These are phyloP conservation scores for Pipistrellus nathusii DNA, from an alignment of 2,797 vertebrate genomes.

Conservation along the genomic window DNA sequence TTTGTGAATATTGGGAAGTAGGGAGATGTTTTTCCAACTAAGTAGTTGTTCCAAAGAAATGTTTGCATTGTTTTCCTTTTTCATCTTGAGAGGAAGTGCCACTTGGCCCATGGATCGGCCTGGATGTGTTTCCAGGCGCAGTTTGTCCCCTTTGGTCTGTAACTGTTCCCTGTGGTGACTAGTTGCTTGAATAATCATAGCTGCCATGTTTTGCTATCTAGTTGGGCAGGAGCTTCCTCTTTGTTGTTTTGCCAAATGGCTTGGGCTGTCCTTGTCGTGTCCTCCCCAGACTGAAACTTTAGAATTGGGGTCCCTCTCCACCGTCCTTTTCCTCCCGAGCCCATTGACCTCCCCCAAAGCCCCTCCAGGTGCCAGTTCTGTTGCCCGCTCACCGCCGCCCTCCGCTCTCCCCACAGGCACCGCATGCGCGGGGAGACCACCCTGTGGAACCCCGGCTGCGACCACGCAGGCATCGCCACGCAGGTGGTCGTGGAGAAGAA, in stretches of 20 bases:
- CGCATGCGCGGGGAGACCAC: conserved; percentile 95
- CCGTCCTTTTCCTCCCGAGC: background rate
- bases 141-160: background rate
- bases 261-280: background rate
- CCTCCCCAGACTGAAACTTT: background rate
- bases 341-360: background rate
- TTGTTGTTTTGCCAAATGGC: background rate
- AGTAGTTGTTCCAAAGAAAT: background rate
- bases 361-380: background rate
- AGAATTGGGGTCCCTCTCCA: background rate
- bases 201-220: background rate
- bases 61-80: background rate
- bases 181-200: background rate
- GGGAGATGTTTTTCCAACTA: background rate
- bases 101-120: too few relatives aligned
- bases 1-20: background rate
- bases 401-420: conserved; percentile 88
- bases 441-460: conserved; percentile 96
- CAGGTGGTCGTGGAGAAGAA: conserved; percentile 97
- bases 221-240: background rate
- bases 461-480: conserved; percentile 96
- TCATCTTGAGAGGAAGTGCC: background rate
- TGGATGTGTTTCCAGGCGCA: background rate
- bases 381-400: background rate
- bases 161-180: background rate